These are phyloP conservation scores for Chloroclysta siterata DNA, from an alignment of 2,888 invertebrate genomes.

Conservation along the genomic window DNA sequence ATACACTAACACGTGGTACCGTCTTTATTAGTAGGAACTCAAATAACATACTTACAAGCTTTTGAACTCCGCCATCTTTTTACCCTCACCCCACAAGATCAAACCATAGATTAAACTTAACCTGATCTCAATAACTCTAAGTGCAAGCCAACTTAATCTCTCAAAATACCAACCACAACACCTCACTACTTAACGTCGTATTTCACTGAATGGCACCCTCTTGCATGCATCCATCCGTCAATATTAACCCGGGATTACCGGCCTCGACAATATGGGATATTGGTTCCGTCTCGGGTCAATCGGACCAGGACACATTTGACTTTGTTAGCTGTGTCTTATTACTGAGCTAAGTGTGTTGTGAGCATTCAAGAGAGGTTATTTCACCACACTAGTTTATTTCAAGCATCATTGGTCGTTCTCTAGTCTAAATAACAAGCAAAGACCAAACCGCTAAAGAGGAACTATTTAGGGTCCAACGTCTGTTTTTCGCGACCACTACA, in stretches of 20 bases:
- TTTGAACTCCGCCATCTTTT: background rate
- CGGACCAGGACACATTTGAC: constrained; percentile 21
- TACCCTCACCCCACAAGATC: background rate
- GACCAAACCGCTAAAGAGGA: too few species aligned
- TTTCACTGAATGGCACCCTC: constrained; percentile 19
- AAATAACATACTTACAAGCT: too few species aligned
- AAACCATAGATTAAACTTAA: background rate
- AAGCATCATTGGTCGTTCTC: too few species aligned
- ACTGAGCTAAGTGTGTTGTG: background rate
- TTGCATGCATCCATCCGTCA: constrained; percentile 33
- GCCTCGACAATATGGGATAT: constrained; percentile 46
- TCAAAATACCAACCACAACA: constrained; percentile 3
- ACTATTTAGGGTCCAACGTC: too few species aligned
- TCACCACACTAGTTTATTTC: background rate
- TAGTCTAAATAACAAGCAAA: too few species aligned
- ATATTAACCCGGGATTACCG: constrained; percentile 40
- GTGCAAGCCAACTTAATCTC: background rate
- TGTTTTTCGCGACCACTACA: too few species aligned
- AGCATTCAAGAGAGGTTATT: background rate
- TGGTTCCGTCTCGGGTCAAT: constrained; percentile 26
- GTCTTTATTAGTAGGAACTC: too few species aligned
- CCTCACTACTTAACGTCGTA: constrained; percentile 9
- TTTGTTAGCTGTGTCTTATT: background rate
- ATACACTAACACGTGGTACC: too few species aligned
- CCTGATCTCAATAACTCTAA: background rate